Percentiles rank a stretch among this genome's conserved stretches.
Evolutionary conservation across 1,140 invertebrate species (phyloP).

Genomic region (Thalassaphorura encarpata): DNA sequence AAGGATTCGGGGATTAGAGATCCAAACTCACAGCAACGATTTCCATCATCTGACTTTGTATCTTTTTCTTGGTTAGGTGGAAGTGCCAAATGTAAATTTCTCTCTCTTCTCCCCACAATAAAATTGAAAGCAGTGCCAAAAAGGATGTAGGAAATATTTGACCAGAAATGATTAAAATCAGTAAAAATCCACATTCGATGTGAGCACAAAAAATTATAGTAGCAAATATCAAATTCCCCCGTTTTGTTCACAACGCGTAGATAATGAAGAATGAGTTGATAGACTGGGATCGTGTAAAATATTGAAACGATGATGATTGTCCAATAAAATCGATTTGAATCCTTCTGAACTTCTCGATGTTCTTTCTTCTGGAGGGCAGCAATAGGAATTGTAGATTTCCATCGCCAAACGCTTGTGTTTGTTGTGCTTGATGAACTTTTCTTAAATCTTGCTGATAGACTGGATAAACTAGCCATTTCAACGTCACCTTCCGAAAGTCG

Average conservation of each 20-base stretch:
- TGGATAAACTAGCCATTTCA: too few relatives aligned
- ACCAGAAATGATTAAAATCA: constrained; percentile 82
- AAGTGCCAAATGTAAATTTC: constrained; percentile 6
- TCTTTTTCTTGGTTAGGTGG: constrained; percentile 12
- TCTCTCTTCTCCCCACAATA: constrained; percentile 49
- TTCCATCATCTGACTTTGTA: constrained; percentile 39
- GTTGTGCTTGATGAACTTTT: too few relatives aligned
- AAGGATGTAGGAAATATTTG: constrained; percentile 75
- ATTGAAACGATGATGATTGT: constrained; percentile 70
- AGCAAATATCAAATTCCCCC: constrained; percentile 82
- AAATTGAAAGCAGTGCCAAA: constrained; percentile 59
- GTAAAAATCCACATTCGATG: constrained; percentile 60
- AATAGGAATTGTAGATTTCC: not conserved
- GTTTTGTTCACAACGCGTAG: constrained; percentile 65
- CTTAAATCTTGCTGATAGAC: too few relatives aligned
- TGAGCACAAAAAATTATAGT: constrained; percentile 84
- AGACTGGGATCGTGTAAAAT: constrained; percentile 77
- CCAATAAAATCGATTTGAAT: constrained; percentile 42
- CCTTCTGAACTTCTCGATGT: not conserved
- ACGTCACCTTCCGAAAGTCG: too few relatives aligned
- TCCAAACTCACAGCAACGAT: not conserved
- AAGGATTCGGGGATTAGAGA: not conserved
- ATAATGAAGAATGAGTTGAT: constrained; percentile 77
- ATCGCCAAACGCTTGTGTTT: constrained; percentile 1
- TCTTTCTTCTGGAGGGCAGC: not conserved